These are phyloP conservation scores for Automeris io DNA, from an alignment of 2,888 invertebrate species.

Conservation along the genomic window DNA sequence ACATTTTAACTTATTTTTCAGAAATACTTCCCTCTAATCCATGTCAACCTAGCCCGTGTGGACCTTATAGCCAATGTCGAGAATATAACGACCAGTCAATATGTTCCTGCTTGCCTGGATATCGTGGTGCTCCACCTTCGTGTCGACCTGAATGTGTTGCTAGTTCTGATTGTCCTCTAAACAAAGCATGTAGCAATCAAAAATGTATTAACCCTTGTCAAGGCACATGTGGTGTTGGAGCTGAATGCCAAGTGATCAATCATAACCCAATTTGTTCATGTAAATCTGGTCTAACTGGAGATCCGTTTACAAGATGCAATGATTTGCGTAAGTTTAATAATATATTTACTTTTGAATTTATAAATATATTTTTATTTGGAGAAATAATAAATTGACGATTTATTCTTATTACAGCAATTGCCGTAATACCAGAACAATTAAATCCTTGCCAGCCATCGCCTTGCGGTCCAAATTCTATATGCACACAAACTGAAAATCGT, in stretches of 20 bases:
- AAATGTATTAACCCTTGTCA: constrained; percentile 85
- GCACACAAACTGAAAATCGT: constrained; percentile 70
- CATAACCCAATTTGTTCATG: constrained; percentile 86
- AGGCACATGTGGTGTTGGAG: constrained; percentile 86
- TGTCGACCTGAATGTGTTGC: constrained; percentile 85
- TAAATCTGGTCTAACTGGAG: constrained; percentile 79
- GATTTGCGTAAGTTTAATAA: constrained; percentile 56
- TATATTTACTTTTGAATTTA: background rate
- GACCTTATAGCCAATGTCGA: constrained; percentile 79
- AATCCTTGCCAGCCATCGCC: constrained; percentile 86
- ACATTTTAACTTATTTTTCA: constrained; percentile 24
- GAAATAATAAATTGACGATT: background rate
- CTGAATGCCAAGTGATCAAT: constrained; percentile 85
- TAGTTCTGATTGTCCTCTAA: constrained; percentile 83
- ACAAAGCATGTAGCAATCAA: constrained; percentile 83
- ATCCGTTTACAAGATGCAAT: constrained; percentile 80
- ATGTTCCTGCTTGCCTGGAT: constrained; percentile 81
- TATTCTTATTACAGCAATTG: constrained; percentile 34
- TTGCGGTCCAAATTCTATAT: constrained; percentile 84
- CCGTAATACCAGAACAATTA: constrained; percentile 37
- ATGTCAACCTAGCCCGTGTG: constrained; percentile 81
- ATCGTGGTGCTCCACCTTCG: constrained; percentile 81
- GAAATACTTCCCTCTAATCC: constrained; percentile 64
- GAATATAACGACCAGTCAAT: constrained; percentile 79
- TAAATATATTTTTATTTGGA: background rate